Base-by-base conservation (phyloP, 2,888 invertebrate genomes). In the Dermolepida albohirtum region DNA sequence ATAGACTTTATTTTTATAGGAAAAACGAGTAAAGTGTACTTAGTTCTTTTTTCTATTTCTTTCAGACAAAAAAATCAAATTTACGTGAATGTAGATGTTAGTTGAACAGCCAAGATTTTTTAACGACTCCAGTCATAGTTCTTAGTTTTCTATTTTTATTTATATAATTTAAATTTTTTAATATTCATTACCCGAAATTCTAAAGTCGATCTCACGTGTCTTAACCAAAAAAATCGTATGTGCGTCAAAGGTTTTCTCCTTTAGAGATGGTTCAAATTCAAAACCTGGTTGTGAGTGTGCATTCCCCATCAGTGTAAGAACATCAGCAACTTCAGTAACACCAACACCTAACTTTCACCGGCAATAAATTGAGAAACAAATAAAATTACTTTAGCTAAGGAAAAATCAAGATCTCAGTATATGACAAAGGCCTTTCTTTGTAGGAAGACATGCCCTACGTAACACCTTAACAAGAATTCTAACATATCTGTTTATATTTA, bases 211-310 rank as follows among this genome's bases (percentile, higher is more conserved):
- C 34, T 47, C 40, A 66, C 16, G 49, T 57, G 47, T 59, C 47
- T 66, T 59, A 59, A 43, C 40, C 22, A 22, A 43, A 50, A 50
- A 59, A 66, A 40, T 66, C 54, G 16, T 40, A 16, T 54, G 17
- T 34, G 34, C 34, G 34, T 34, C 34, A 34, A 34, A 34, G 34
- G 34, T 34, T 34, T 34, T 34, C 34, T 34, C 34, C 34, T 10
- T 34, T 54, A 54, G 40, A 54, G 40, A 39, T 54, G 54, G 54
- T 54, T 54, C 54, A 41, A 54, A 40, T 68, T 68, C 68, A 64
- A 59, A 27, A 64, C 70, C 57, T 67, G 74, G 74, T 75, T 74
- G 74, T 75, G 73, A 73, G 71, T 74, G 72, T 73, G 74, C 74
- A 75, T 75, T 74, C 75, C 74, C 67, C 66, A 70, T 66, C 51